These are phyloP conservation scores for Clarias platycephalus DNA, from an alignment of 2,797 vertebrate species.

Conservation along the genomic window DNA sequence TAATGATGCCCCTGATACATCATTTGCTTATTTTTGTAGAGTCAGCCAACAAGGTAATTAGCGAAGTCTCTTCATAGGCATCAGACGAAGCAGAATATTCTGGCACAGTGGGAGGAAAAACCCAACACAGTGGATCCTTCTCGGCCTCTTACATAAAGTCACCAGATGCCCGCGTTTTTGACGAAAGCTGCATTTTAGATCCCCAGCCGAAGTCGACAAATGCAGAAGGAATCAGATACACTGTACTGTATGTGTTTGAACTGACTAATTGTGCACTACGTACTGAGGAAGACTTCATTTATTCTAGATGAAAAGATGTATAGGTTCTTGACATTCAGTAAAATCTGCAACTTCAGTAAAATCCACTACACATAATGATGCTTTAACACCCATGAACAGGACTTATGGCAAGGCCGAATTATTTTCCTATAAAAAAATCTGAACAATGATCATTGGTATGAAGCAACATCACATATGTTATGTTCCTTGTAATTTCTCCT, in stretches of 20 bases:
- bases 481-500: too few relatives aligned
- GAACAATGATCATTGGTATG: not conserved
- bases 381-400: not conserved
- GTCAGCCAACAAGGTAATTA: slow-evolving; percentile 41
- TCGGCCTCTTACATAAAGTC: slow-evolving; percentile 20
- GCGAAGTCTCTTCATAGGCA: slow-evolving; percentile 30
- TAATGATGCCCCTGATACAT: slow-evolving; percentile 21
- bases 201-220: slow-evolving; percentile 5
- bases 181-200: slow-evolving; percentile 47
- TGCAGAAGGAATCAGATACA: slow-evolving; percentile 40
- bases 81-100: slow-evolving; percentile 18
- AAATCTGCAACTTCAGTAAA: not conserved
- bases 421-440: not conserved
- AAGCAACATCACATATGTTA: not conserved
- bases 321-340: not conserved
- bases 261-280: slow-evolving; percentile 49
- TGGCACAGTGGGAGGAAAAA: slow-evolving; percentile 22
- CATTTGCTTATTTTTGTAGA: slow-evolving; percentile 29
- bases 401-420: not conserved
- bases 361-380: not conserved
- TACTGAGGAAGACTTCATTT: slow-evolving; percentile 39
- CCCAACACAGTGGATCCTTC: not conserved
- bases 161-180: slow-evolving; percentile 45
- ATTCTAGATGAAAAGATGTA: slow-evolving; percentile 23
- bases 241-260: slow-evolving; percentile 47